A percentile compares a stretch with the other conserved stretches of the same genome.
phyloP scores from a whole-genome alignment of 1,140 invertebrate genomes.

The Trichonephila inaurata region DNA sequence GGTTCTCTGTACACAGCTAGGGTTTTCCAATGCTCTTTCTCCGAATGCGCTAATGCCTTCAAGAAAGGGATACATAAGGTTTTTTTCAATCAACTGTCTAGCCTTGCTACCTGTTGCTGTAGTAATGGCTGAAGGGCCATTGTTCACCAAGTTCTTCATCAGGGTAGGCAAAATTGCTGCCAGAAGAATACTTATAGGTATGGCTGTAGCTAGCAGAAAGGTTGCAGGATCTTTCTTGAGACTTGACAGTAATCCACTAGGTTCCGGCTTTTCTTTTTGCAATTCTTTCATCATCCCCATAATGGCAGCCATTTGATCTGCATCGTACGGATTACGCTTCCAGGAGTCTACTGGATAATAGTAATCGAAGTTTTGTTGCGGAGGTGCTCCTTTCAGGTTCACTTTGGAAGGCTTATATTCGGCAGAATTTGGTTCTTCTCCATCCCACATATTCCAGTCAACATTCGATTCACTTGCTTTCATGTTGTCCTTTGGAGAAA shows the following conservation, averaged over 20 bases:
- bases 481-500: not conserved
- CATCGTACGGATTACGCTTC: not conserved
- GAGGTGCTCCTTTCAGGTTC: not conserved
- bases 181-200: constrained; percentile 65
- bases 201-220: not conserved
- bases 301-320: not conserved
- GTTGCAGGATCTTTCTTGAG: constrained; percentile 31
- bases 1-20: constrained; percentile 59
- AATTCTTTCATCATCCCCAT: not conserved
- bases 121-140: constrained; percentile 5
- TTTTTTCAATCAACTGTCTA: not conserved
- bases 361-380: not conserved
- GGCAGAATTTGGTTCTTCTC: not conserved
- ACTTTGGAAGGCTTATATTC: not conserved
- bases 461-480: constrained; percentile 39
- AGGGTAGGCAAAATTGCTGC: constrained; percentile 61
- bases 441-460: constrained; percentile 68
- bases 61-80: constrained; percentile 23
- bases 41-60: constrained; percentile 49
- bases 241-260: constrained; percentile 13
- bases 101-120: constrained; percentile 53
- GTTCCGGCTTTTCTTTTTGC: not conserved
- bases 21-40: constrained; percentile 64
- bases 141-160: constrained; percentile 52
- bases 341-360: not conserved